phyloP scores from a whole-genome alignment of 2,888 invertebrate species.

The Amiota communis region DNA sequence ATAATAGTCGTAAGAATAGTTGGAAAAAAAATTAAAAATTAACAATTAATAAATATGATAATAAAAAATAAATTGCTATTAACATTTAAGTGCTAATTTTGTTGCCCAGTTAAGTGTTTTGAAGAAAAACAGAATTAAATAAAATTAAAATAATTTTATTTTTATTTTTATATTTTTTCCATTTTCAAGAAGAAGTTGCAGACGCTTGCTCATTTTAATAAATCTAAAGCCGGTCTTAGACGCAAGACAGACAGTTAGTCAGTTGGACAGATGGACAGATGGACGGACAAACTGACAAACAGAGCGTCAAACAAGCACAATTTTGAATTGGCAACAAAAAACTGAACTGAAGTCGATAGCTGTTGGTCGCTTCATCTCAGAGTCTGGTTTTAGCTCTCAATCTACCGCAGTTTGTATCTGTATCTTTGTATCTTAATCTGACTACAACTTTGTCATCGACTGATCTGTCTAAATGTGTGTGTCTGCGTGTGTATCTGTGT shows the following conservation, averaged over 20 bases:
- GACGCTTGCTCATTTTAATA: background rate
- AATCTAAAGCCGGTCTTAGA: conserved; percentile 15
- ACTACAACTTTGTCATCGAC: no score
- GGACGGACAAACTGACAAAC: background rate
- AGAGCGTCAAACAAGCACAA: background rate
- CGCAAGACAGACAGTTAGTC: no score
- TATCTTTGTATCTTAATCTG: no score
- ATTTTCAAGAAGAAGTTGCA: conserved; percentile 5
- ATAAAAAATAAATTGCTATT: conserved; percentile 53
- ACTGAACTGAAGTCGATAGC: background rate
- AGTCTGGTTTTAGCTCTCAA: no score
- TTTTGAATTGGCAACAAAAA: conserved; percentile 9
- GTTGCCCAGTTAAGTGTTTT: conserved; percentile 35
- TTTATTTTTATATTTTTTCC: background rate
- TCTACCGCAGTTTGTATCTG: no score
- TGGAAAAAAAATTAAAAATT: conserved; percentile 16
- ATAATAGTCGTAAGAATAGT: background rate
- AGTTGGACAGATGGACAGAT: background rate
- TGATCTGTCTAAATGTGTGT: no score
- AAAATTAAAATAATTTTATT: conserved; percentile 7
- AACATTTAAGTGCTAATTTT: conserved; percentile 66
- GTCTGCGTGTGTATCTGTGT: background rate
- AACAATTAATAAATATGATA: conserved; percentile 4
- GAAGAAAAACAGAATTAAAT: conserved; percentile 6
- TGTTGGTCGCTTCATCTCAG: no score